These are phyloP conservation scores for Brachionus angularis DNA, from an alignment of 1,140 invertebrate genomes.

Conservation along the genomic window DNA sequence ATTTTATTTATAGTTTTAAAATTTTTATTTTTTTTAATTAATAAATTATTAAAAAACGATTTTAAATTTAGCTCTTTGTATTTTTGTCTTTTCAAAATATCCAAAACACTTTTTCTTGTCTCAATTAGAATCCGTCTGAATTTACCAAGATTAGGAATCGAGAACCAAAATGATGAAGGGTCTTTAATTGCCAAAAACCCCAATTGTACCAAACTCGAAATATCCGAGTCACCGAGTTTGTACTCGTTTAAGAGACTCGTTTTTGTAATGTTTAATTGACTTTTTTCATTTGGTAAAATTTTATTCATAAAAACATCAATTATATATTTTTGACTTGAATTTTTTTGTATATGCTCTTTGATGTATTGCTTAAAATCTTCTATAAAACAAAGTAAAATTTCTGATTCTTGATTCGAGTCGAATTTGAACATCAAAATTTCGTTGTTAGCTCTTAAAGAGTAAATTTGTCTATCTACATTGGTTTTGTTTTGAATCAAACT, in stretches of 20 bases:
- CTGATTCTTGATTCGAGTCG: slow-evolving; percentile 4
- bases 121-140: not conserved
- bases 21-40: slow-evolving; percentile 34
- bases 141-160: slow-evolving; percentile 25
- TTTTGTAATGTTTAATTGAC: not conserved
- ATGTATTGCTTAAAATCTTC: slow-evolving; percentile 30
- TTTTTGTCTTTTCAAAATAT: slow-evolving; percentile 1
- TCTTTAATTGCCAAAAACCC: slow-evolving; percentile 23
- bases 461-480: slow-evolving; percentile 2
- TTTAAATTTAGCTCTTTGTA: slow-evolving; percentile 28
- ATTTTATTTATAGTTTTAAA: slow-evolving; percentile 14
- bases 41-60: slow-evolving; percentile 32
- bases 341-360: not conserved
- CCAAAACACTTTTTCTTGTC: slow-evolving; percentile 1
- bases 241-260: not conserved
- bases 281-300: slow-evolving; percentile 2
- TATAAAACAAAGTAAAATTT: not conserved
- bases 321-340: not conserved
- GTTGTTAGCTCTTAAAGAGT: not conserved
- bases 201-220: slow-evolving; percentile 17
- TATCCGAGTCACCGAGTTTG: not conserved
- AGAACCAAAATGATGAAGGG: slow-evolving; percentile 35
- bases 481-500: slow-evolving; percentile 21
- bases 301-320: slow-evolving; percentile 8
- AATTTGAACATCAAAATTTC: slow-evolving; percentile 32